Evolutionary conservation across 2,797 vertebrate genomes (phyloP).

Genomic region (Hybognathus amarus): DNA sequence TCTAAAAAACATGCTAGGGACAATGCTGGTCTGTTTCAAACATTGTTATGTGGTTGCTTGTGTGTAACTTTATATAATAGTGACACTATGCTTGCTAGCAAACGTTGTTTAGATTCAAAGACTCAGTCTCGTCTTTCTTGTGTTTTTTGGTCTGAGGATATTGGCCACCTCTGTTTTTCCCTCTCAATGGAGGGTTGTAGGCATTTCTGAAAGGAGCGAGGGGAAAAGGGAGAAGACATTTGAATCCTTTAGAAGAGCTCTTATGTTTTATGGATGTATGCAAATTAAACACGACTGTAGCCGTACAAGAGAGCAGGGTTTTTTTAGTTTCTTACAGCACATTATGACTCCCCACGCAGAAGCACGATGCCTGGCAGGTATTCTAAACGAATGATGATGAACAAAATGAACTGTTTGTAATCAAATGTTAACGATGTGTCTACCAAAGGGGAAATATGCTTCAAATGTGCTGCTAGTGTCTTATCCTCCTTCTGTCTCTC

Average conservation of each 20-base stretch:
- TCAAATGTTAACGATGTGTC: conserved; percentile 16
- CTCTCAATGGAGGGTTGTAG: neutral
- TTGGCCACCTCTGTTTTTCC: neutral
- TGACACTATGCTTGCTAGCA: conserved; percentile 3
- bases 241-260: conserved; percentile 24
- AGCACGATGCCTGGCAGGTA: conserved; percentile 31
- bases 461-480: conserved; percentile 16
- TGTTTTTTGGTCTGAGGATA: conserved; percentile 12
- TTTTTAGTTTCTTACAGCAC: neutral
- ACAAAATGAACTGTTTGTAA: conserved; percentile 31
- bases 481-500: neutral
- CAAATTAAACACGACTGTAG: conserved; percentile 42
- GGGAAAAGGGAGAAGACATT: neutral
- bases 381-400: conserved; percentile 38
- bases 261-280: conserved; percentile 56
- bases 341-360: conserved; percentile 7
- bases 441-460: conserved; percentile 9
- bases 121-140: neutral
- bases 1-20: neutral
- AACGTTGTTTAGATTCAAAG: neutral
- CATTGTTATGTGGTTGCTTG: neutral
- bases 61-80: no score
- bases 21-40: neutral
- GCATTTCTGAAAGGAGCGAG: conserved; percentile 21
- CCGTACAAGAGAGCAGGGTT: conserved; percentile 21